Evolutionary conservation across 64 coral and sea anemone genomes (phyloP), one percentile per base, ranked within the genome.

Genomic region (Montipora foliosa): DNA sequence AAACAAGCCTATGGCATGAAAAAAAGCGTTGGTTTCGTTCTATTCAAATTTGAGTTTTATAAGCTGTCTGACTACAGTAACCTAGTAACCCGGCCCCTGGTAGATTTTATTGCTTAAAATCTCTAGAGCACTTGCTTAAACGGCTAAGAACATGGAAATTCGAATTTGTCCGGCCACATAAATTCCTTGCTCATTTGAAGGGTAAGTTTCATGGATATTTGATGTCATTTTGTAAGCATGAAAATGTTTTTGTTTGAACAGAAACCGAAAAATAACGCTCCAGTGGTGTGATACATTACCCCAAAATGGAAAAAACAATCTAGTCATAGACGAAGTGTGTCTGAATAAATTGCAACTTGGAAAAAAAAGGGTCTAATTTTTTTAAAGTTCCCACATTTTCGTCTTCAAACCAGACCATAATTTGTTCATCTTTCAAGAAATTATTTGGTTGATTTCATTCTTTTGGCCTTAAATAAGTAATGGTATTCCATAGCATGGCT

Each of bases 21-120:
- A 67, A 67, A 67, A 67, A 12, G 64, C 64, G 64, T 67, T 67
- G 64, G 64, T 67, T 67, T 67, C 64, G 15, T 67, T 24, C 1
- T 9, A 25, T 74, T 74, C 22, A 74, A 67, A 74, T 21, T 74
- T 74, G 70, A 74, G 70, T 74, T 74, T 74, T 29, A 74, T 74
- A 74, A 74, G 70, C 70, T 74, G n/a, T 74, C 70, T 74, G 70
- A 74, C 70, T 25, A 29, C 24, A 74, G 70, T 74, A 74, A 74
- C 70, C 70, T 29, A 29, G 19, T 25, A 67, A 67, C 9, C n/a
- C n/a, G n/a, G n/a, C n/a, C 64, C 4, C 64, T 67, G 64, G 7
- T 67, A 67, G 8, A 16, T 67, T 67, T 67, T 17, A 67, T 10
- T 67, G 64, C 64, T 67, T 67, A 67, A 67, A 55, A 12, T 67